Evolutionary conservation across 1,140 invertebrate genomes (phyloP), one percentile per base, ranked within the genome.

Genomic region (Arctopsyche grandis): DNA sequence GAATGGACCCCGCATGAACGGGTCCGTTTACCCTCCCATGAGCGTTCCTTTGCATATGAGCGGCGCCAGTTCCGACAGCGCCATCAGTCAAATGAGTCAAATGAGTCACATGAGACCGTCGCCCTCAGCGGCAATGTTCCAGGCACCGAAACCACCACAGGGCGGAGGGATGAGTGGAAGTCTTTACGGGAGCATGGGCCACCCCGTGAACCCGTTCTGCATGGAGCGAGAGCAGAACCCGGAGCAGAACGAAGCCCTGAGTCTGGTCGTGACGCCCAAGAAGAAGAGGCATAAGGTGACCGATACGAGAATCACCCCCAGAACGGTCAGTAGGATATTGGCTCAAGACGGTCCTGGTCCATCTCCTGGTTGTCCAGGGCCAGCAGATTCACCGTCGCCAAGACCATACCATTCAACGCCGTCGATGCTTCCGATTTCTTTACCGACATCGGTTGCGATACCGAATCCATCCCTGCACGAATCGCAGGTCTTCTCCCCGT

Each of bases 251-350:
- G 97, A 98, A 87, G 95, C 97, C 0, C 91, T 98, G 10, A 96
- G 96, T 83, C 91, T 98, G 80, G 96, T 98, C 24, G 96, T 98
- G 79, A 94, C 95, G 24, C 95, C 96, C 0, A 98, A 98, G 88
- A 97, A 97, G 89, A 98, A 98, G 89, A 91, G 97, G 19, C 97
- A 98, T 85, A 99, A 99, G 93, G 95, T 99, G 76, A 99, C 97
- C 14, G 97, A 99, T 86, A 98, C 97, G 52, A 91, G 97, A 79
- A 95, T 99, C 77, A 98, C 97, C 9, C 97, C 97, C 4, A 90
- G 96, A 77, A 96, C 95, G 46, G 95, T 97, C 9, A 95, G 94
- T 84, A 91, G 95, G 79, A 94, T 97, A 78, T 86, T 97, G 77
- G 94, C 94, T 75, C 94, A 93, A 85, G 94, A 95, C 82, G 93